A percentile compares a stretch with the other conserved stretches of the same genome.
These are phyloP conservation scores for Watersipora subatra DNA, from an alignment of 1,140 invertebrate species.

Conservation along the genomic window DNA sequence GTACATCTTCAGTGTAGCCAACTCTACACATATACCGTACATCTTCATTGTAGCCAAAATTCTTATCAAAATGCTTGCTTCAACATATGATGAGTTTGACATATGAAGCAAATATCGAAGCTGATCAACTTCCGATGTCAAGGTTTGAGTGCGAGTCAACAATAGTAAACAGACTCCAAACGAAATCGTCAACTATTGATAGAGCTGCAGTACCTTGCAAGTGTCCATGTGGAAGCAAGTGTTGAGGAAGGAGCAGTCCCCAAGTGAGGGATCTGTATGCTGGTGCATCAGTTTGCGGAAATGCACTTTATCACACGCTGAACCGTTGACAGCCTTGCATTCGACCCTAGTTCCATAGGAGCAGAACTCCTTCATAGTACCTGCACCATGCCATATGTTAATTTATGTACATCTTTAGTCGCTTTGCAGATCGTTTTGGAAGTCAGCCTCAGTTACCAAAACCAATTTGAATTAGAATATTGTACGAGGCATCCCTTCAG, in stretches of 20 bases:
- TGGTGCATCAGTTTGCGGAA: slow-evolving; percentile 94
- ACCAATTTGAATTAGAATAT: background rate
- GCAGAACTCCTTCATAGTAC: slow-evolving; percentile 81
- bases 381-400: slow-evolving; percentile 25
- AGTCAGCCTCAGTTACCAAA: background rate
- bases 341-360: slow-evolving; percentile 82
- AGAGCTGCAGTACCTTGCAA: too few relatives aligned
- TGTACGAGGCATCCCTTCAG: background rate
- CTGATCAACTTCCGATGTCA: too few relatives aligned
- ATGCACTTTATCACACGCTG: slow-evolving; percentile 74
- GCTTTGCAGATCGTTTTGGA: background rate
- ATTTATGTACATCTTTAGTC: background rate
- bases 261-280: slow-evolving; percentile 78
- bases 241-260: slow-evolving; percentile 93
- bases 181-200: too few relatives aligned
- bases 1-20: too few relatives aligned
- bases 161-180: too few relatives aligned
- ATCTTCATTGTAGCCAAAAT: too few relatives aligned
- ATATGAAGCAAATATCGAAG: too few relatives aligned
- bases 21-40: too few relatives aligned
- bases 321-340: slow-evolving; percentile 48
- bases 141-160: too few relatives aligned
- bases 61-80: too few relatives aligned
- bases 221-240: slow-evolving; percentile 98
- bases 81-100: too few relatives aligned